These are phyloP conservation scores for Austrofundulus limnaeus DNA, from an alignment of 2,113 vertebrate species.

Conservation along the genomic window DNA sequence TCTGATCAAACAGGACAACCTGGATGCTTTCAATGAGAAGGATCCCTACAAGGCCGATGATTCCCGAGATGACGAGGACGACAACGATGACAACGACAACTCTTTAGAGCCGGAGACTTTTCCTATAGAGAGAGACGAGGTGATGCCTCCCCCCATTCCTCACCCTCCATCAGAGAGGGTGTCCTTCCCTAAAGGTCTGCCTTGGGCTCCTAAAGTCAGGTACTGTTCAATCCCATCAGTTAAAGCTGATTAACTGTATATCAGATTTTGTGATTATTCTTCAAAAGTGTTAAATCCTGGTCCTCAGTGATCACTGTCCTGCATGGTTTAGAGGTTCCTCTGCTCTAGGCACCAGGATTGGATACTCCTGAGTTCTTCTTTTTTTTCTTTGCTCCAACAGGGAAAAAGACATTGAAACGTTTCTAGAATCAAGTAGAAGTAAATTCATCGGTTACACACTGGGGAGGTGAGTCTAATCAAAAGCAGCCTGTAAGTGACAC, in stretches of 20 bases:
- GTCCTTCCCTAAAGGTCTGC: constrained; percentile 93
- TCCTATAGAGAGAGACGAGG: constrained; percentile 92
- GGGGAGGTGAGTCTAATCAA: constrained; percentile 83
- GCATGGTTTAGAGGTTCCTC: too few species aligned
- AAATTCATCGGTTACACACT: constrained; percentile 98
- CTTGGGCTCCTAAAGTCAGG: constrained; percentile 99
- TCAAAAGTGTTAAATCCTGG: too few species aligned
- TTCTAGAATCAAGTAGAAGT: constrained; percentile 96
- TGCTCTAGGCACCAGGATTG: too few species aligned
- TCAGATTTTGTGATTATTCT: neutral
- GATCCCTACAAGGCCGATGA: constrained; percentile 96
- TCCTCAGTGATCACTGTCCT: too few species aligned
- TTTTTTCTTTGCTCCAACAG: constrained; percentile 68
- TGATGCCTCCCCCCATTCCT: constrained; percentile 90
- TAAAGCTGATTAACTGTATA: neutral
- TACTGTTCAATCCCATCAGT: constrained; percentile 54
- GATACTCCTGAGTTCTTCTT: too few species aligned
- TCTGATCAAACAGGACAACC: constrained; percentile 96
- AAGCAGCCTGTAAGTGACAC: neutral
- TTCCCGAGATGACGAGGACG: constrained; percentile 92
- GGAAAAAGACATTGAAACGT: constrained; percentile 98
- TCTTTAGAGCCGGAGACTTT: constrained; percentile 91
- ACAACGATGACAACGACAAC: constrained; percentile 92
- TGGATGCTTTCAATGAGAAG: constrained; percentile 97
- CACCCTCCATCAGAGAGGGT: constrained; percentile 90